A percentile compares a stretch with the other conserved stretches of the same genome.
Conservation (phyloP, 2,113 vertebrate species). For the Microtus ochrogaster region DNA sequence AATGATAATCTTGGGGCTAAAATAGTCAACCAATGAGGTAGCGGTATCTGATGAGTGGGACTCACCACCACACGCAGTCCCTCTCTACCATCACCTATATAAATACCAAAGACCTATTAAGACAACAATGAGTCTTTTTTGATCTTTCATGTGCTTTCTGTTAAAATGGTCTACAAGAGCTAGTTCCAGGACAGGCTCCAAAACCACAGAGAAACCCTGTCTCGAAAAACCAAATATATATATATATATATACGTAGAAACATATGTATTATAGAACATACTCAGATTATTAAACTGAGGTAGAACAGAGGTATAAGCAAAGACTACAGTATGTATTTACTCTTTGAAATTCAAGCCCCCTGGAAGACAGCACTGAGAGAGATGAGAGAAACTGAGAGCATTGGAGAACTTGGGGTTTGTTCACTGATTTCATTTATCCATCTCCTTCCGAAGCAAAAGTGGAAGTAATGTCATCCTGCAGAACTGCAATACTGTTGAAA, state of each 20-base stretch:
- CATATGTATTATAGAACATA: neutral
- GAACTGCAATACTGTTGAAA: neutral
- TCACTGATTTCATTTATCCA: neutral
- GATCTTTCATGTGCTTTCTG: neutral
- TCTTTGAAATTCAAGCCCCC: conserved; percentile 1
- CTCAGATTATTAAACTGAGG: neutral
- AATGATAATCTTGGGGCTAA: conserved; percentile 33
- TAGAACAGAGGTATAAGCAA: neutral
- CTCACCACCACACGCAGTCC: neutral
- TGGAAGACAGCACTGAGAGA: neutral
- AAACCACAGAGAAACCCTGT: too few species aligned
- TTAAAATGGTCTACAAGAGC: too few species aligned
- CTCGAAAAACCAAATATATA: too few species aligned
- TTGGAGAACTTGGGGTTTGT: neutral
- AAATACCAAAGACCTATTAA: conserved; percentile 35
- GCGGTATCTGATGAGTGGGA: neutral
- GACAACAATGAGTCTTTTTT: neutral
- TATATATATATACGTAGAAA: neutral
- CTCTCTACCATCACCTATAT: neutral
- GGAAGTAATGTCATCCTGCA: neutral
- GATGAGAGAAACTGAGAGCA: neutral
- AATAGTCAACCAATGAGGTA: neutral
- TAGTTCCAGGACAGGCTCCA: too few species aligned
- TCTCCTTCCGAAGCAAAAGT: neutral
- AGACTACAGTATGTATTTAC: neutral